A percentile compares a stretch with the other conserved stretches of the same genome.
These are phyloP conservation scores for Pardosa pseudoannulata DNA, from an alignment of 2,888 invertebrate species.

Conservation along the genomic window DNA sequence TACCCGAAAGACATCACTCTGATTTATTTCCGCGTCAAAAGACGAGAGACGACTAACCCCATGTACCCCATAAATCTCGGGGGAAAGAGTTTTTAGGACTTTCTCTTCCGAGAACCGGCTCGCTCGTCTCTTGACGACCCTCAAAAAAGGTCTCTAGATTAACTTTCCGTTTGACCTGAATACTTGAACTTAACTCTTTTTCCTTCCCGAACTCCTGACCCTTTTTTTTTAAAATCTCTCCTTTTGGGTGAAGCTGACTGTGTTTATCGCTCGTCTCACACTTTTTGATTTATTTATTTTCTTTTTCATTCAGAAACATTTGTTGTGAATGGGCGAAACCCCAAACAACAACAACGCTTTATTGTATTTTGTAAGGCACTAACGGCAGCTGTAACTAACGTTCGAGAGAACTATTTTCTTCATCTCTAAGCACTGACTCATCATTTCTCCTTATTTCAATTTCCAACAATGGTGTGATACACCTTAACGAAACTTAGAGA, in stretches of 20 bases:
- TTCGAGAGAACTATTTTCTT: too few species aligned
- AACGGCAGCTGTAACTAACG: too few species aligned
- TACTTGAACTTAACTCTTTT: neutral
- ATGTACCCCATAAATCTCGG: neutral
- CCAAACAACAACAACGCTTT: too few species aligned
- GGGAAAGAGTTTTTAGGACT: neutral
- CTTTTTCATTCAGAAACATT: neutral
- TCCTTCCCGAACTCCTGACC: neutral
- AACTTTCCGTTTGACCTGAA: neutral
- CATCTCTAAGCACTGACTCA: too few species aligned
- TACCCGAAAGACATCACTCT: neutral
- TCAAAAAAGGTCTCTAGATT: neutral
- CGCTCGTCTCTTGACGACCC: neutral
- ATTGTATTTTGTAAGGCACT: too few species aligned
- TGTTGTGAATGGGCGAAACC: neutral
- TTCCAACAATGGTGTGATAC: too few species aligned
- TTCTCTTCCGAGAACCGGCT: neutral
- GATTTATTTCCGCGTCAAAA: neutral
- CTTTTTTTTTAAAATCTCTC: neutral
- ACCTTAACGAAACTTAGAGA: too few species aligned
- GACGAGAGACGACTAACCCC: too few species aligned
- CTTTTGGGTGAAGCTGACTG: neutral
- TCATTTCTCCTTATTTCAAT: too few species aligned
- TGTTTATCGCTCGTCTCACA: neutral
- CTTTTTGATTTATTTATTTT: neutral